phyloP scores from a whole-genome alignment of 1,140 invertebrate genomes.

The Sesamia nonagrioides region DNA sequence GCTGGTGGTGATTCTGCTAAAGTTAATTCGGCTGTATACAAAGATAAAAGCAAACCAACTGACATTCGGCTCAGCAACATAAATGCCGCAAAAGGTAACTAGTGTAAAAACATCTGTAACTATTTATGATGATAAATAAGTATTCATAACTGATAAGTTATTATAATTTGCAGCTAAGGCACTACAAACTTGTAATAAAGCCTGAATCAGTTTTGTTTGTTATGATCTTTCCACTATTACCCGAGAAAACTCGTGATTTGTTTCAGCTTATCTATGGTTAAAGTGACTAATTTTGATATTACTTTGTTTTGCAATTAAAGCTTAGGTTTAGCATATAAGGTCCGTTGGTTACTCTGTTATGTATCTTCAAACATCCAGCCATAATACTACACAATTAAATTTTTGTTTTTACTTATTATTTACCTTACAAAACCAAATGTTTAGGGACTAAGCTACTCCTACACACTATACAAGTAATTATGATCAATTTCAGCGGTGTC shows the following conservation, averaged over 20 bases:
- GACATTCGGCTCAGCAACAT: conserved; percentile 99
- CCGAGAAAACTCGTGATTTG: background rate
- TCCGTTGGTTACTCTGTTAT: background rate
- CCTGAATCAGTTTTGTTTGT: background rate
- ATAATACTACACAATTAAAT: background rate
- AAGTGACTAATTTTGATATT: background rate
- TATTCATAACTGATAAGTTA: background rate
- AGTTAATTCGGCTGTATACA: conserved; percentile 89
- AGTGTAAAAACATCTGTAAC: conserved; percentile 71
- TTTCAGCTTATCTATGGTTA: conserved; percentile 9
- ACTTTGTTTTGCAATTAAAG: background rate
- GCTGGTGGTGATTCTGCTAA: conserved; percentile 83
- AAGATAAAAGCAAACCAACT: conserved; percentile 97
- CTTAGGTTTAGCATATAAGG: background rate
- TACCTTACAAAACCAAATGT: too few relatives aligned
- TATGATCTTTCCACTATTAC: background rate
- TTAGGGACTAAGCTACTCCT: too few relatives aligned
- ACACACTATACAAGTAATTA: background rate
- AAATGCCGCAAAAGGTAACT: conserved; percentile 97
- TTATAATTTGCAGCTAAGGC: background rate
- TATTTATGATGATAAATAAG: background rate
- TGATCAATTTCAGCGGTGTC: conserved; percentile 94
- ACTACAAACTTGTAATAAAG: background rate
- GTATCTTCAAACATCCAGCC: background rate
- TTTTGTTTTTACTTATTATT: too few relatives aligned